Evolutionary conservation across 2,888 invertebrate genomes (phyloP).

Genomic region (Brassicogethes aeneus): DNA sequence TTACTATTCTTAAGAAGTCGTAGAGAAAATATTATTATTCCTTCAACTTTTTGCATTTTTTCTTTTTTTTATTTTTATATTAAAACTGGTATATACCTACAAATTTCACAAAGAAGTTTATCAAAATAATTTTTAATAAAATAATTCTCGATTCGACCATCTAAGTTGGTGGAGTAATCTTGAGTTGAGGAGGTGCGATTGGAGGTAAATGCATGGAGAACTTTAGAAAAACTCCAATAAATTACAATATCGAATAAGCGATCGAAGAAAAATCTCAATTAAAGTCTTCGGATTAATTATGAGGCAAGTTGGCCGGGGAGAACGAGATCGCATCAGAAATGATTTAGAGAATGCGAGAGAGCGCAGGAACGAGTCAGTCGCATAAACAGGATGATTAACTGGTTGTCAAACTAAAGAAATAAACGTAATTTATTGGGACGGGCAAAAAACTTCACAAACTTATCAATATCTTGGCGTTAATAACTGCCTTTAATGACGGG

Average conservation of each 20-base stretch:
- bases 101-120: no score
- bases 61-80: no score
- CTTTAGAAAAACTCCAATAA: constrained; percentile 33
- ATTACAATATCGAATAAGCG: constrained; percentile 35
- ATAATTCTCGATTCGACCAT: no score
- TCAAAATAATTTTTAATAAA: no score
- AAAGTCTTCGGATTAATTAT: constrained; percentile 39
- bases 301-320: constrained; percentile 36
- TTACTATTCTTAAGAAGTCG: no score
- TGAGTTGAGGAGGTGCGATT: no score
- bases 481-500: constrained; percentile 41
- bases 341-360: constrained; percentile 38
- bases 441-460: constrained; percentile 39
- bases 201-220: constrained; percentile 23
- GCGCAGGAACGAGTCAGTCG: constrained; percentile 33
- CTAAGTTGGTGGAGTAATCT: no score
- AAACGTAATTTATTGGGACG: constrained; percentile 41
- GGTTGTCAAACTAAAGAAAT: constrained; percentile 41
- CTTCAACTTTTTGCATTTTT: no score
- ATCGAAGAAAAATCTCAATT: constrained; percentile 40
- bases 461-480: constrained; percentile 42
- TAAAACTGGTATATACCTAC: no score
- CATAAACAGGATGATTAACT: constrained; percentile 42
- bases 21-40: no score
- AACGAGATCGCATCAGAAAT: constrained; percentile 33